These are phyloP conservation scores for Loxodonta africana DNA, from an alignment of 2,113 vertebrate genomes.

Conservation along the genomic window DNA sequence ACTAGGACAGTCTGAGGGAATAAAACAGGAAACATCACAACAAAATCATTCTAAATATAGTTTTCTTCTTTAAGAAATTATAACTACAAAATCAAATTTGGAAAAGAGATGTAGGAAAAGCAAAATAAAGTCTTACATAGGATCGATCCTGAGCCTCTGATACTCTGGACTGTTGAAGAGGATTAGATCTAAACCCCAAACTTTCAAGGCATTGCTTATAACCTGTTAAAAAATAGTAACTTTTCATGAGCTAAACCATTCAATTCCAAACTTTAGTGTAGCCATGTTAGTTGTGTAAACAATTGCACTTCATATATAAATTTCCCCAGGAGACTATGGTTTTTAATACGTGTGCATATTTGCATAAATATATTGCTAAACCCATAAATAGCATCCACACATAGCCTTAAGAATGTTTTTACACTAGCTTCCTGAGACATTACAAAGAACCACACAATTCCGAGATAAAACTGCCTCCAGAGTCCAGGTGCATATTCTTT, in stretches of 20 bases:
- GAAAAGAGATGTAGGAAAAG: constrained; percentile 75
- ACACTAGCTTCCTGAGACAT: constrained; percentile 40
- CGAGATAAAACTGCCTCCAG: constrained; percentile 2
- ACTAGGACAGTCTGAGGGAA: constrained; percentile 42
- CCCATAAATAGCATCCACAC: constrained; percentile 25
- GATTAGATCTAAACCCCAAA: constrained; percentile 98
- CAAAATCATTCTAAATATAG: constrained; percentile 59
- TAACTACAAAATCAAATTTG: constrained; percentile 63
- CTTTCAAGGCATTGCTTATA: constrained; percentile 98
- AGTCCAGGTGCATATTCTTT: not conserved
- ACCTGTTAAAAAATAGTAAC: constrained; percentile 91
- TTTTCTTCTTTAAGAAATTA: constrained; percentile 59
- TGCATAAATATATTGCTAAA: not conserved
- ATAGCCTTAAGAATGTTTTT: not conserved
- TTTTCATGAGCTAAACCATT: constrained; percentile 80
- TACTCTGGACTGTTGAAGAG: constrained; percentile 99
- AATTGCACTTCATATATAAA: constrained; percentile 4
- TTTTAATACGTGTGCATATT: not conserved
- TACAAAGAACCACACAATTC: constrained; percentile 60
- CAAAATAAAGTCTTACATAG: constrained; percentile 92
- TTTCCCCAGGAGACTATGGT: constrained; percentile 44
- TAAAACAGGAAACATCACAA: constrained; percentile 58
- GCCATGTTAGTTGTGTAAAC: constrained; percentile 57
- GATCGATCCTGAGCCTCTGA: constrained; percentile 96
- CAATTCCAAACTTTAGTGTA: constrained; percentile 73